A percentile compares a stretch with the other conserved stretches of the same genome.
Conservation (phyloP, 2,113 vertebrate genomes). For the Chionis minor region DNA sequence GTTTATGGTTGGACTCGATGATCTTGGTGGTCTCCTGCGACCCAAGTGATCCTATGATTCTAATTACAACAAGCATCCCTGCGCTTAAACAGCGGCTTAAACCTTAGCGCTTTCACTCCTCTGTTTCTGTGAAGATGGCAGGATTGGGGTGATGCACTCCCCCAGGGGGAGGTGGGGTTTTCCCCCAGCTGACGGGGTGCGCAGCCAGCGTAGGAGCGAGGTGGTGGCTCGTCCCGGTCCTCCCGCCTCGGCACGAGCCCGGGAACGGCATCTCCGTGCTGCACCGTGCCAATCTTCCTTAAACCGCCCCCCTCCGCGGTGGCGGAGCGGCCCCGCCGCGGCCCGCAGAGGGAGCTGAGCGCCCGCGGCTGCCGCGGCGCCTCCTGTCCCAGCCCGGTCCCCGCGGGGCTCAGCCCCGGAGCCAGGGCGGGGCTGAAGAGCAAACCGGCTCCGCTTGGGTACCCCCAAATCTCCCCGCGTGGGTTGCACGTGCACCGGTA, state of each 20-base stretch:
- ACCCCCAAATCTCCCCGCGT: accelerated
- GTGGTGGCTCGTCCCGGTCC: not conserved
- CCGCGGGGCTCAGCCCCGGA: not conserved
- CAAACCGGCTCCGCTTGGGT: not conserved
- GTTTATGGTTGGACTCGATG: too few relatives aligned
- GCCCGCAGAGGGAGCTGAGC: not conserved
- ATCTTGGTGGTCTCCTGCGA: too few relatives aligned
- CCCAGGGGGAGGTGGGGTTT: accelerated
- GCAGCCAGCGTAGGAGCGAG: too few relatives aligned
- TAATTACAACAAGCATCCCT: not conserved
- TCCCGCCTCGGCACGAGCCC: not conserved
- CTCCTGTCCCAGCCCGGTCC: not conserved
- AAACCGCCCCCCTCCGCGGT: not conserved
- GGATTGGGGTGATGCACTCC: not conserved
- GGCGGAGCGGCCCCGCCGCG: not conserved
- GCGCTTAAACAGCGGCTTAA: not conserved
- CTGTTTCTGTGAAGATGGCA: not conserved
- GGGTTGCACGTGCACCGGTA: accelerated
- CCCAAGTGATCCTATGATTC: too few relatives aligned
- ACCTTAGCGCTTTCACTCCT: not conserved
- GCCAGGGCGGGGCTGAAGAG: not conserved
- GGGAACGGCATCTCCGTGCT: not conserved
- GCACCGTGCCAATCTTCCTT: too few relatives aligned
- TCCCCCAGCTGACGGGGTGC: not conserved
- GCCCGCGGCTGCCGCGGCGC: not conserved